These are phyloP conservation scores for Charina bottae DNA, from an alignment of 2,113 vertebrate species.

Conservation along the genomic window DNA sequence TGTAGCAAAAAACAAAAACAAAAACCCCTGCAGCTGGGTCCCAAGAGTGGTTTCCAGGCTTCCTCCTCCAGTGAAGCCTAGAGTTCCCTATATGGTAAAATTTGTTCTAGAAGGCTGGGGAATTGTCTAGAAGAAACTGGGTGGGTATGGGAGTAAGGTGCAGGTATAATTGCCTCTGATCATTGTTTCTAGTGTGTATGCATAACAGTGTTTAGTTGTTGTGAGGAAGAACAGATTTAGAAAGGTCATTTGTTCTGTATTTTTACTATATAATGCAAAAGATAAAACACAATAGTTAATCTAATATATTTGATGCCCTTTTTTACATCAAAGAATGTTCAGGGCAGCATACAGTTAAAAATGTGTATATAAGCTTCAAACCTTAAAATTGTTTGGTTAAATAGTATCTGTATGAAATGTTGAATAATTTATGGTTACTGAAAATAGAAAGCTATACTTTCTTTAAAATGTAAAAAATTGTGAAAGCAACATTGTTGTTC, in stretches of 20 bases:
- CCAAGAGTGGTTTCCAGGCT: neutral
- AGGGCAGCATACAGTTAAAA: neutral
- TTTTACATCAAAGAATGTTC: neutral
- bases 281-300: neutral
- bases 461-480: neutral
- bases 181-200: neutral
- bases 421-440: neutral
- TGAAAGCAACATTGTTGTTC: neutral
- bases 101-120: neutral
- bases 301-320: neutral
- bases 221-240: neutral
- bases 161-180: neutral
- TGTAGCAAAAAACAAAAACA: neutral
- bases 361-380: neutral
- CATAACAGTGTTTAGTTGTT: neutral
- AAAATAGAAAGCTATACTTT: neutral
- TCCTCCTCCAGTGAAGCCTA: neutral
- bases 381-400: neutral
- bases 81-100: neutral
- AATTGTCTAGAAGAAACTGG: neutral
- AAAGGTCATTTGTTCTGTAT: neutral
- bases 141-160: neutral
- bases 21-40: neutral
- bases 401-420: neutral
- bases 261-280: neutral